These are phyloP conservation scores for Zaprionus ornatus DNA, from an alignment of 1,140 invertebrate species.

Conservation along the genomic window DNA sequence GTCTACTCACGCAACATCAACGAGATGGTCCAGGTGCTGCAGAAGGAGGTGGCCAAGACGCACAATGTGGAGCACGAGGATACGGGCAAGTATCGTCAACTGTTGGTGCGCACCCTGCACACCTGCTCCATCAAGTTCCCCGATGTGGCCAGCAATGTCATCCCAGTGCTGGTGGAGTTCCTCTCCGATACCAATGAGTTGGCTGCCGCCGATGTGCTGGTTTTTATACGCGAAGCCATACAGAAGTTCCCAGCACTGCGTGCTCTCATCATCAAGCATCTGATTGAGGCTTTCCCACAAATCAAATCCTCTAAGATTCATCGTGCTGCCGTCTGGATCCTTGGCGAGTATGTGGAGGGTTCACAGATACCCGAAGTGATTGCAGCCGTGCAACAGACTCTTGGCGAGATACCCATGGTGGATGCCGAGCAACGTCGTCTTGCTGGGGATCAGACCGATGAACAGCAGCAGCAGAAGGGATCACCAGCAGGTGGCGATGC, in stretches of 20 bases:
- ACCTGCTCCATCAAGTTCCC: conserved; percentile 98
- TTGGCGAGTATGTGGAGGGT: conserved; percentile 96
- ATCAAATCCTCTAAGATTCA: conserved; percentile 95
- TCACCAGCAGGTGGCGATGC: conserved; percentile 37
- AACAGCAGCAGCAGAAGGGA: conserved; percentile 70
- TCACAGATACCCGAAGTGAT: conserved; percentile 93
- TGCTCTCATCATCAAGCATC: conserved; percentile 91
- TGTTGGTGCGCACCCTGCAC: conserved; percentile 97
- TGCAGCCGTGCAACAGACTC: conserved; percentile 88
- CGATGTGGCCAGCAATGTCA: conserved; percentile 96
- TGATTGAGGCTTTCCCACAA: conserved; percentile 92
- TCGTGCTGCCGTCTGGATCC: conserved; percentile 97
- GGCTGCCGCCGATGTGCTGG: conserved; percentile 96
- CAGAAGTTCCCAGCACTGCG: conserved; percentile 94
- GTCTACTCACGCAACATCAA: conserved; percentile 97
- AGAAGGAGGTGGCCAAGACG: conserved; percentile 97
- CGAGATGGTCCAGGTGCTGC: conserved; percentile 97
- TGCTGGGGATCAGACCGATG: conserved; percentile 87
- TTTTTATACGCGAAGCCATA: conserved; percentile 97
- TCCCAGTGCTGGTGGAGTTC: conserved; percentile 98
- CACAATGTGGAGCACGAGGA: conserved; percentile 97
- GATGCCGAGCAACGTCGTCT: conserved; percentile 93
- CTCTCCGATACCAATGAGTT: conserved; percentile 97
- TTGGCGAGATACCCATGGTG: conserved; percentile 95
- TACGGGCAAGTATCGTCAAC: conserved; percentile 97